Conservation (phyloP, 2,113 vertebrate species). For the Psittacara wagleri region DNA sequence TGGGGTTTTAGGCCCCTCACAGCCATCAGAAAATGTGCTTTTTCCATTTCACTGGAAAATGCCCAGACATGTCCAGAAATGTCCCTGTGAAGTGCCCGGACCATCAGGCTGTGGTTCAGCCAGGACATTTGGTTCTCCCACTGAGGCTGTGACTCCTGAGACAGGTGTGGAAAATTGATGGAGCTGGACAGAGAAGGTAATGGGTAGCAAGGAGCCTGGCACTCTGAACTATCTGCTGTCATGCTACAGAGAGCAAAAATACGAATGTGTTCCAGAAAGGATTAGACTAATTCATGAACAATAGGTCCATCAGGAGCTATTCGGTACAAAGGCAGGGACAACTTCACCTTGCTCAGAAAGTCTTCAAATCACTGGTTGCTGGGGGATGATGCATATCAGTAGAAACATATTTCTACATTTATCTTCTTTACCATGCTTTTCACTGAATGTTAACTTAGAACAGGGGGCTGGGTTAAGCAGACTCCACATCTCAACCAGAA, state of each 20-base stretch:
- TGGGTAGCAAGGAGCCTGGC: background rate
- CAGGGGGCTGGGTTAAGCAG: background rate
- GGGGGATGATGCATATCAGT: background rate
- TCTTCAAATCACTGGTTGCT: background rate
- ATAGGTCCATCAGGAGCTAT: background rate
- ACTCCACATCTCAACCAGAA: background rate
- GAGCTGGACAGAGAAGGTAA: background rate
- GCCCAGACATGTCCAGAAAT: background rate
- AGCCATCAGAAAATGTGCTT: background rate
- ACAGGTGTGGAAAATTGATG: background rate
- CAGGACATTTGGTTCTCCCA: background rate
- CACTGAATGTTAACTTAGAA: background rate
- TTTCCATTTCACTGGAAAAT: background rate
- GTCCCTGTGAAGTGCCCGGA: background rate
- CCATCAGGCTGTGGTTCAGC: background rate
- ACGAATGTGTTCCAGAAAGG: background rate
- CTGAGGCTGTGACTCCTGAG: background rate
- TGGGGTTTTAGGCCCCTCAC: background rate
- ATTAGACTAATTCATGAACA: background rate
- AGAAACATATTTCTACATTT: background rate
- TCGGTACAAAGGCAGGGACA: background rate
- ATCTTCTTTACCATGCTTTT: background rate
- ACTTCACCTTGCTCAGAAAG: background rate
- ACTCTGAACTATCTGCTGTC: background rate
- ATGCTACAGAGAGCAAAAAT: background rate